phyloP scores from a whole-genome alignment of 2,888 invertebrate genomes.

The Lasioglossum lativentre region DNA sequence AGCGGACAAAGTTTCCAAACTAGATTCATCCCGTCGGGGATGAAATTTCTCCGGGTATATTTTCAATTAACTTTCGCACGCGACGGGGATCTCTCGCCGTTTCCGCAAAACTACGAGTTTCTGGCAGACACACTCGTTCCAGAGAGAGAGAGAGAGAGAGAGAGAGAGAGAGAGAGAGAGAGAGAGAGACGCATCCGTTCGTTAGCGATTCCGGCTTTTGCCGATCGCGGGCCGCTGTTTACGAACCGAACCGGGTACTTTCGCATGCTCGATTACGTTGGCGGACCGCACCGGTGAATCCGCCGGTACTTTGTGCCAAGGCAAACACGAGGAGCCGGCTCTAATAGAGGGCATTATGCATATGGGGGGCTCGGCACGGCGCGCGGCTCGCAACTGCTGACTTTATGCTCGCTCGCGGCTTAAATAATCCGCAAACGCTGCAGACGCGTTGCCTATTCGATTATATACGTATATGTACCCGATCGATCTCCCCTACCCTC shows the following conservation, averaged over 20 bases:
- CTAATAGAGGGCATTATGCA: slow-evolving; percentile 64
- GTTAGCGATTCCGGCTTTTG: neutral
- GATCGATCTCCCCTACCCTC: neutral
- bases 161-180: no score
- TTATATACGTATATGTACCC: neutral
- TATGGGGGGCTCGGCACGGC: slow-evolving; percentile 24
- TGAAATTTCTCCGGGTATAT: slow-evolving; percentile 5
- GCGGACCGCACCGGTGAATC: slow-evolving; percentile 13
- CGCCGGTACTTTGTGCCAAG: slow-evolving; percentile 45
- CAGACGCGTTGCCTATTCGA: slow-evolving; percentile 51
- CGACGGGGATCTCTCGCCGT: neutral
- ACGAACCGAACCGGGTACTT: slow-evolving; percentile 11
- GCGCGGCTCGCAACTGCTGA: slow-evolving; percentile 56
- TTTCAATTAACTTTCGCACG: neutral
- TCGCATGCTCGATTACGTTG: slow-evolving; percentile 42
- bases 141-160: neutral
- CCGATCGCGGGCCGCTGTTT: slow-evolving; percentile 1
- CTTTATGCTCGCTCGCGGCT: slow-evolving; percentile 54
- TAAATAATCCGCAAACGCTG: slow-evolving; percentile 60
- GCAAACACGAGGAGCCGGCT: slow-evolving; percentile 57
- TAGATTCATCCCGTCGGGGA: neutral
- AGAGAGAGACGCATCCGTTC: neutral
- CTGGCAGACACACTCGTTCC: neutral
- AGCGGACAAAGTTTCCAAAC: neutral
- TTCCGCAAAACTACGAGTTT: neutral